Evolutionary conservation across 2,113 vertebrate species (phyloP).

Genomic region (Micromys minutus): DNA sequence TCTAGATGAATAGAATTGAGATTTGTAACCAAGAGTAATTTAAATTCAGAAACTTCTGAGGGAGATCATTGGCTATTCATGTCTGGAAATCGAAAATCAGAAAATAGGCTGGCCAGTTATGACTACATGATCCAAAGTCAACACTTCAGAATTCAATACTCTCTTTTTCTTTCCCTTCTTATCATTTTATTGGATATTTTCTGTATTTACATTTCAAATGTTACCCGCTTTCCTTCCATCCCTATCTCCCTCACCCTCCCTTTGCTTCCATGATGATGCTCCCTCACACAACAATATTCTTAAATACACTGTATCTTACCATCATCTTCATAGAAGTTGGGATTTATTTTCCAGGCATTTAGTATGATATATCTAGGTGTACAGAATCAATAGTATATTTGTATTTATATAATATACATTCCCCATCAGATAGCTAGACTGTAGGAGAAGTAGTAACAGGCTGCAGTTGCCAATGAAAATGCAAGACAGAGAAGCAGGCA

Average conservation of each 20-base stretch:
- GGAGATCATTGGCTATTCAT: not conserved
- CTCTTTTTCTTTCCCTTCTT: no score
- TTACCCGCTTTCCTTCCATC: no score
- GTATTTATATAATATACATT: no score
- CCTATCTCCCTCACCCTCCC: no score
- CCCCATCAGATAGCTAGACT: not conserved
- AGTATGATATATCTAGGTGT: not conserved
- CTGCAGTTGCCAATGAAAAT: not conserved
- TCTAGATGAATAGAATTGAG: not conserved
- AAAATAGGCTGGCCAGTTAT: not conserved
- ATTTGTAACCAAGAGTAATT: not conserved
- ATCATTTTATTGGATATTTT: no score
- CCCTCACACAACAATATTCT: no score
- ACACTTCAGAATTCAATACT: not conserved
- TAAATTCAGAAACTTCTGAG: not conserved
- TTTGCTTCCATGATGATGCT: no score
- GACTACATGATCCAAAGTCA: not conserved
- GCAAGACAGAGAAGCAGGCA: not conserved
- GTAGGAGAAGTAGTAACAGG: not conserved
- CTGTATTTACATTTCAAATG: no score
- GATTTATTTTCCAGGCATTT: not conserved
- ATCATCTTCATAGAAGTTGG: not conserved
- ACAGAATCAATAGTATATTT: not conserved
- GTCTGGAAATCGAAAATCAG: not conserved
- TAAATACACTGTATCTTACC: not conserved